Base-by-base conservation (phyloP, 2,113 vertebrate genomes). In the Struthio camelus region DNA sequence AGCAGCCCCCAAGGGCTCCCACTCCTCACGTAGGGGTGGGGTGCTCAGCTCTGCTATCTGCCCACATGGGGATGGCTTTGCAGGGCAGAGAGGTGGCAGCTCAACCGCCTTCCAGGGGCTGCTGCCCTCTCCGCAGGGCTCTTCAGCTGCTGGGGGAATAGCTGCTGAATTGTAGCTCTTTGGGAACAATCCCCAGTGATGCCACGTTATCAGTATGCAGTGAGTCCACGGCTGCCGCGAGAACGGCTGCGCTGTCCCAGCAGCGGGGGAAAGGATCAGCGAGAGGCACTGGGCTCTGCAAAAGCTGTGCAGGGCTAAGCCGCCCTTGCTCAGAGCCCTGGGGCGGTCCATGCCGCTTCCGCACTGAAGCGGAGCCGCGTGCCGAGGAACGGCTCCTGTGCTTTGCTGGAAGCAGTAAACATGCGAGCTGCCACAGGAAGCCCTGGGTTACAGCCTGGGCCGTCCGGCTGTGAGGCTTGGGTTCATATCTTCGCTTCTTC, bases 321-420 rank as follows among this genome's bases (percentile, higher is more conserved):
- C 88, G 28, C 44, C 69, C 75, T 61, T 30, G 13, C 1, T 1
- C 42, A 54, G 36, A 88, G 50, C 54, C 61, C 80, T 9, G 8
- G 11, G 42, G 44, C 7, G 0, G 13, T n/a, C 14, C 32, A 36
- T 71, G 65, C 56, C 38, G 23, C 40, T 25, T 84, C 65, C 0
- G 0, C 25, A 23, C 0, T 0, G 4, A 54, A 81, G 75, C 2
- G 0, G 44, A 92, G 84, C 46, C 1, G 1, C 61, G 34, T 40
- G 56, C 80, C 0, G 0, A 73, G 38, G 24, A n/a, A 16, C 0
- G 0, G 34, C 1, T 5, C 22, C 40, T 70, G 50, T 34, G 53
- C 64, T 58, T 32, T 4, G 54, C 10, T 59, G 64, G 66, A 51
- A 84, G 65, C 92, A 56, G 54, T 32, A 14, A 10, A 27, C 20